Base-by-base conservation (phyloP, 2,113 vertebrate genomes). In the Neogobius melanostomus region DNA sequence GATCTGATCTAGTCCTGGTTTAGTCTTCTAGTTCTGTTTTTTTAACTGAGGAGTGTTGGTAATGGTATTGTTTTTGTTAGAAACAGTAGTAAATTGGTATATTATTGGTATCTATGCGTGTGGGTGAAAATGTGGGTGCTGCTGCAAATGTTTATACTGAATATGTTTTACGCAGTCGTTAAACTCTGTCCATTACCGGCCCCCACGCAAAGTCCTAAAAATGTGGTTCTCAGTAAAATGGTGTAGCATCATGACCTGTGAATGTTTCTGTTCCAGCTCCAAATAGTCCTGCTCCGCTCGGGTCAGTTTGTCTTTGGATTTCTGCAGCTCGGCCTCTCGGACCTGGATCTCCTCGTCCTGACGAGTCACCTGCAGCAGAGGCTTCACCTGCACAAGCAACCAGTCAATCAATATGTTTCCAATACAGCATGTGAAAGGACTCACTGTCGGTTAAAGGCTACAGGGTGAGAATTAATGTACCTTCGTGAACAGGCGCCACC, bases 401-500 rank as follows among this genome's bases (percentile, higher is more conserved):
- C 49, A 51, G 6, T 6, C 11, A 51, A 51, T 8, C 10, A 8
- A 53, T 53, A 6, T 15, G 6, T 56, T 56, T 36, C 28, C 4
- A 36, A 36, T 4, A 36, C 28, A 36, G 28, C 28, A 52, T n/a
- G 15, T n/a, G 50, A 17, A 53, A 8, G 0, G 7, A 53, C 52
- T 53, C n/a, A 3, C 52, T 36, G 28, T 36, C 3, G 28, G 28
- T 36, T 36, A 36, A 36, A 36, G 28, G 28, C 28, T 36, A 53
- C 52, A 53, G 3, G 7, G 7, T 36, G 28, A 36, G n/a, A 17
- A 16, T 64, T 4, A 11, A 16, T 10, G 45, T 84, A 95, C 95
- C 95, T 96, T 96, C 66, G 89, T 96, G 82, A 97, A 97, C 21
- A 97, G 92, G 6, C 96, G 89, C 96, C 96, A 97, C 96, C 96